A percentile compares a stretch with the other conserved stretches of the same genome.
These are phyloP conservation scores for Onychorhynchus coronatus DNA, from an alignment of 2,113 vertebrate species.

Conservation along the genomic window DNA sequence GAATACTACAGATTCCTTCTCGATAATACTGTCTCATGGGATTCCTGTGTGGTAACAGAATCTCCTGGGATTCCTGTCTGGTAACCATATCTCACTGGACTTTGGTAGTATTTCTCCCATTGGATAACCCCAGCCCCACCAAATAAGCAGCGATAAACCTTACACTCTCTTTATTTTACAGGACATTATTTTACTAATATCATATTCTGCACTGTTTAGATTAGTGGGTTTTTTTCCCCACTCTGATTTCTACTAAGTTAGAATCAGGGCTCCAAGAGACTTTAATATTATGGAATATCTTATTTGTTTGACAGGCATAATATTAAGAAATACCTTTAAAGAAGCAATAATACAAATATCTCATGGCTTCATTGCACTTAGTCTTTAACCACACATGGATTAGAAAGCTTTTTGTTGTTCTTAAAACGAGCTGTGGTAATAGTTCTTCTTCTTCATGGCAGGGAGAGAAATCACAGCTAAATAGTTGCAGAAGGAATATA, in stretches of 20 bases:
- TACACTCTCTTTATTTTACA: slow-evolving; percentile 24
- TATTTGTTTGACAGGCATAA: neutral
- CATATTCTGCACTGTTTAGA: neutral
- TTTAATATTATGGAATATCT: neutral
- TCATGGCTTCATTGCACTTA: neutral
- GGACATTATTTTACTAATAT: neutral
- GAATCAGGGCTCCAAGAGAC: neutral
- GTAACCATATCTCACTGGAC: slow-evolving; percentile 69
- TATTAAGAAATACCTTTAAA: neutral
- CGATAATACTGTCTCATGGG: slow-evolving; percentile 69
- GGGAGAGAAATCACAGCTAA: neutral
- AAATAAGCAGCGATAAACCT: slow-evolving; percentile 57
- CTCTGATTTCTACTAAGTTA: neutral
- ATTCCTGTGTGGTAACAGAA: slow-evolving; percentile 67
- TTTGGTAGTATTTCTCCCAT: slow-evolving; percentile 58
- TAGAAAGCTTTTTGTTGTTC: neutral
- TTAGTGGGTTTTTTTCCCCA: accelerated
- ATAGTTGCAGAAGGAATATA: neutral
- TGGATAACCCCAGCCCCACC: slow-evolving; percentile 50
- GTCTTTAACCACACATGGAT: neutral
- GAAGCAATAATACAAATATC: neutral
- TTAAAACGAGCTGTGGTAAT: neutral
- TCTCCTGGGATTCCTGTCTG: slow-evolving; percentile 64
- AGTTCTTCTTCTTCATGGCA: neutral
- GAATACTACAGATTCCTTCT: slow-evolving; percentile 67